Evolutionary conservation across 2,113 vertebrate species (phyloP).

Genomic region (human): DNA sequence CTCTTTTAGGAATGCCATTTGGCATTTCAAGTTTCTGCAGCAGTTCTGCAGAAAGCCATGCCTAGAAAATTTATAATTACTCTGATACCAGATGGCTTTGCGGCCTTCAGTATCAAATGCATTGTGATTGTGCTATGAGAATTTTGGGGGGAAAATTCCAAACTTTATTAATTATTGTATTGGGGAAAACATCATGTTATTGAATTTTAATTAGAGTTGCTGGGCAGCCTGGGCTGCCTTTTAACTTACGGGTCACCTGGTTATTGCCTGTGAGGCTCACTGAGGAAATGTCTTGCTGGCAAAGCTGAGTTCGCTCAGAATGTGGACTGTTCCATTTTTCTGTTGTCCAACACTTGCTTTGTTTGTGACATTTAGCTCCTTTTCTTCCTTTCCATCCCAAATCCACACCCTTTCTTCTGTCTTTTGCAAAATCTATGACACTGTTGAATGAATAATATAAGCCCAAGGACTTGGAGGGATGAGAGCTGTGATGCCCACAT

Average conservation of each 20-base stretch:
- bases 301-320: not conserved
- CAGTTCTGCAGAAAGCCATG: conserved; percentile 12
- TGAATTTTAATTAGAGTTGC: not conserved
- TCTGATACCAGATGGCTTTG: conserved; percentile 36
- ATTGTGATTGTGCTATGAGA: not conserved
- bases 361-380: not conserved
- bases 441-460: not conserved
- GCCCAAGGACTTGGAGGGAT: no score
- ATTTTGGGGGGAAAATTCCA: not conserved
- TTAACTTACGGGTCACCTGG: not conserved
- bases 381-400: not conserved
- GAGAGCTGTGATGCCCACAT: not conserved
- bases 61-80: conserved; percentile 46
- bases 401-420: not conserved
- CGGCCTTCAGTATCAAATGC: not conserved
- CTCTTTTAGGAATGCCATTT: conserved; percentile 14
- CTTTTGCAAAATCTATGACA: not conserved
- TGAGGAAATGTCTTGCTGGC: not conserved
- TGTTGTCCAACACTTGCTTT: not conserved
- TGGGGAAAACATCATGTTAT: not conserved
- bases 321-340: not conserved
- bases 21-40: not conserved
- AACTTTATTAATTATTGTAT: not conserved
- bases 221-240: not conserved
- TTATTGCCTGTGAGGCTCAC: not conserved